These are phyloP conservation scores for Xylota segnis DNA, from an alignment of 2,888 invertebrate genomes.

Conservation along the genomic window DNA sequence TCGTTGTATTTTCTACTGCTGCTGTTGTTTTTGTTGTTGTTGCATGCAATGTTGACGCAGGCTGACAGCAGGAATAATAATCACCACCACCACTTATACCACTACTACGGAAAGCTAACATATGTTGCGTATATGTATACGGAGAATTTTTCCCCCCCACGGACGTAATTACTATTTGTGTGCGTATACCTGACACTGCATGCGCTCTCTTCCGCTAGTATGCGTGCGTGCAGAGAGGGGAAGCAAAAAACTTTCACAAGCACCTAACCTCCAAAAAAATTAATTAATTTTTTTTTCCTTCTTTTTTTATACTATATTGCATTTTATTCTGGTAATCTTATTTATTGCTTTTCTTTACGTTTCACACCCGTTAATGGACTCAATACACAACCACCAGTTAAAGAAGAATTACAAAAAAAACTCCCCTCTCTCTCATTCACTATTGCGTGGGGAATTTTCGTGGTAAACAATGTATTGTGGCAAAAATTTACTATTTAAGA, in stretches of 20 bases:
- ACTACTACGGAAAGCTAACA: conserved; percentile 64
- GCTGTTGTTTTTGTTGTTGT: conserved; percentile 57
- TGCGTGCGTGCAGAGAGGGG: conserved; percentile 55
- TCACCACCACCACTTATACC: conserved; percentile 73
- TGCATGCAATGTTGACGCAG: conserved; percentile 74
- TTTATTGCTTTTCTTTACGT: conserved; percentile 13
- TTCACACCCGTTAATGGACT: conserved; percentile 18
- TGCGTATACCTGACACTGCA: conserved; percentile 62
- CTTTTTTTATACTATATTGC: conserved; percentile 22
- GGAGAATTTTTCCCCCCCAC: conserved; percentile 66
- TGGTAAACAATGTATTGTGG: conserved; percentile 74
- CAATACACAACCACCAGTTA: conserved; percentile 47
- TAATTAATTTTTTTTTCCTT: conserved; percentile 28
- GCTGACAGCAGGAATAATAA: conserved; percentile 73
- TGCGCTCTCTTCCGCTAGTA: conserved; percentile 58
- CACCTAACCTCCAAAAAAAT: conserved; percentile 72
- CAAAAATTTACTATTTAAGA: conserved; percentile 47
- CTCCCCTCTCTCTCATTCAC: conserved; percentile 37
- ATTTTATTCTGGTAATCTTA: conserved; percentile 17
- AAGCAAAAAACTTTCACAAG: conserved; percentile 76
- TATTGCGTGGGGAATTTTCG: conserved; percentile 49
- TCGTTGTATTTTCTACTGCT: conserved; percentile 15
- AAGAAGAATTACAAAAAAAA: conserved; percentile 28
- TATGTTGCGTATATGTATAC: conserved; percentile 73
- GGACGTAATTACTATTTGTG: conserved; percentile 38